Base-by-base conservation (phyloP, 2,888 invertebrate genomes). In the Leptopilina syphax region DNA sequence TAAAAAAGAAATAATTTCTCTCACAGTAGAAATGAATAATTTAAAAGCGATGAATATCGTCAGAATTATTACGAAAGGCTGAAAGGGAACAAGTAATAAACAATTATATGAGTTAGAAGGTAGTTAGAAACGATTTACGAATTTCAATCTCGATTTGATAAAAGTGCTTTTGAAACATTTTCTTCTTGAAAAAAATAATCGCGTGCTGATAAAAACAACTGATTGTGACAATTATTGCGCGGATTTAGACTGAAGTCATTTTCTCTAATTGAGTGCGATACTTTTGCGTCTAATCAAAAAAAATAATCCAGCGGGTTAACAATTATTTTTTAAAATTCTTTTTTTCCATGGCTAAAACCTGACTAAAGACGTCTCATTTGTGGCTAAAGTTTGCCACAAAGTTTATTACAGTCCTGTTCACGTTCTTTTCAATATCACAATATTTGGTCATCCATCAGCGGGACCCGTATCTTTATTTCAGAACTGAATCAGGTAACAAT, bases 181-280 rank as follows among this genome's bases (percentile, higher is more conserved):
- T 27, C 24, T 54, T 70, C 70, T 70, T 50, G 54, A 50, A 12
- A 50, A 50, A 50, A 50, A 50, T 10, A 50, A 27, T 70, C 50
- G 70, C 70, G 70, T 70, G 70, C 54, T 8, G 70, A 70, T 70
- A 27, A 54, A 24, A 70, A 34, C 54, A 27, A 27, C 70, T 54
- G 50, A 54, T 27, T 27, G 13, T 54, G 27, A 2, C 24, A 24
- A 13, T 27, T 54, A 13, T 24, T 34, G 4, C 2, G 34, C 34
- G 27, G 13, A 70, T 70, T 70, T 54, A 54, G 50, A 54, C 50
- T 27, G 24, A 12, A 7, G 27, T 70, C 47, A 50, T 70, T 50
- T 70, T 70, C 27, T 24, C 54, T 13, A 9, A 24, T 24, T 63
- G 63, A 8, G 18, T 63, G 18, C n/a, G 13, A 63, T 24, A 63